Conservation (phyloP, 2,888 invertebrate species). For the Lucinisca nassula region DNA sequence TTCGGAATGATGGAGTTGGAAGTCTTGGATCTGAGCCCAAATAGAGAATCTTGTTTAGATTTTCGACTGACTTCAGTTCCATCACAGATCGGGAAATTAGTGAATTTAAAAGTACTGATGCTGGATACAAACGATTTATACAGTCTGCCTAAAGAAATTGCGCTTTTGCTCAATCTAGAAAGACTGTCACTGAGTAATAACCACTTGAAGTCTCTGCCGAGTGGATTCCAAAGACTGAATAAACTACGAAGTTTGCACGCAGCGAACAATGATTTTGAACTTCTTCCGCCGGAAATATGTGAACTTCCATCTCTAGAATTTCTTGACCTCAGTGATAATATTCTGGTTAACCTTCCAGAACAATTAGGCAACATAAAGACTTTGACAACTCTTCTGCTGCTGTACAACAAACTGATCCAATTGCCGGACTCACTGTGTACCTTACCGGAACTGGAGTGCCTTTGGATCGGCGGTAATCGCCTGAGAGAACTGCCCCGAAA, state of each 20-base stretch:
- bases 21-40: slow-evolving; percentile 87
- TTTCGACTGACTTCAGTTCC: slow-evolving; percentile 85
- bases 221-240: slow-evolving; percentile 80
- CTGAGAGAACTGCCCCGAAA: slow-evolving; percentile 83
- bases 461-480: slow-evolving; percentile 88
- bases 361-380: slow-evolving; percentile 85
- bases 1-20: slow-evolving; percentile 86
- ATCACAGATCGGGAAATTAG: slow-evolving; percentile 81
- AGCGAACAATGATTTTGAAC: slow-evolving; percentile 87
- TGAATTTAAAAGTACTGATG: slow-evolving; percentile 85
- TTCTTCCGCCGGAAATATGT: slow-evolving; percentile 85
- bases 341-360: slow-evolving; percentile 80
- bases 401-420: slow-evolving; percentile 85
- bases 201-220: slow-evolving; percentile 80
- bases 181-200: slow-evolving; percentile 87
- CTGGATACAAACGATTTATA: slow-evolving; percentile 87
- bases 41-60: slow-evolving; percentile 86
- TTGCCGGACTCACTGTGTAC: slow-evolving; percentile 86
- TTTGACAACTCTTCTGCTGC: slow-evolving; percentile 86
- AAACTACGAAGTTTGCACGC: slow-evolving; percentile 85
- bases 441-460: slow-evolving; percentile 85
- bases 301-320: slow-evolving; percentile 84
- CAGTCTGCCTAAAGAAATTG: slow-evolving; percentile 84
- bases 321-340: slow-evolving; percentile 88
- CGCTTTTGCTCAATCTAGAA: slow-evolving; percentile 83